phyloP scores from a whole-genome alignment of 2,888 invertebrate species.

The Augiades crinisus region DNA sequence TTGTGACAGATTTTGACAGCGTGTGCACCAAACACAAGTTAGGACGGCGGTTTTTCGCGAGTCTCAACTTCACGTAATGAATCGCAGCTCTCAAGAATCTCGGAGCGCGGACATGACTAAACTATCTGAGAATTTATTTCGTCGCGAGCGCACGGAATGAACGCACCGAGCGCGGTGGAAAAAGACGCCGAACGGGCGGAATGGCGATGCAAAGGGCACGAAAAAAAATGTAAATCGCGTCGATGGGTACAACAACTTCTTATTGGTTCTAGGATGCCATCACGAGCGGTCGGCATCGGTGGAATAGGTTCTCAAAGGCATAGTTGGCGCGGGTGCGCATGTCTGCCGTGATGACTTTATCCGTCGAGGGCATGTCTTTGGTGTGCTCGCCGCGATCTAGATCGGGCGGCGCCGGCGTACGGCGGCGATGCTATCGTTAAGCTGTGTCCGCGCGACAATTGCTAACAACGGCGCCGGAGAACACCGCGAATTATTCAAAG shows the following conservation, averaged over 20 bases:
- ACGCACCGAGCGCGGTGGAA: conserved; percentile 32
- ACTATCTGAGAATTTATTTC: conserved; percentile 23
- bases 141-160: conserved; percentile 31
- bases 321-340: conserved; percentile 55
- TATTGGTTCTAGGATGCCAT: conserved; percentile 62
- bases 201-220: conserved; percentile 33
- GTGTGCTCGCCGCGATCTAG: conserved; percentile 71
- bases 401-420: conserved; percentile 63
- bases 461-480: conserved; percentile 66
- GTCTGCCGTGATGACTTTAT: conserved; percentile 73
- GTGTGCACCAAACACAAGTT: conserved; percentile 29
- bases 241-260: conserved; percentile 15
- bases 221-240: conserved; percentile 31
- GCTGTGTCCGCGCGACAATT: conserved; percentile 69
- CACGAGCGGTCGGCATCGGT: conserved; percentile 45
- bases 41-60: conserved; percentile 31
- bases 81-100: conserved; percentile 26
- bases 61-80: conserved; percentile 16
- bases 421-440: conserved; percentile 71
- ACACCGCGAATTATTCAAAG: conserved; percentile 70
- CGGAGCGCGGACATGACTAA: conserved; percentile 32
- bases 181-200: conserved; percentile 34
- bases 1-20: conserved; percentile 39
- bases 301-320: conserved; percentile 66
- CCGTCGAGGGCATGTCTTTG: conserved; percentile 70